Evolutionary conservation across 2,888 invertebrate genomes (phyloP), one percentile per base, ranked within the genome.

Genomic region (Agrotis clavis): DNA sequence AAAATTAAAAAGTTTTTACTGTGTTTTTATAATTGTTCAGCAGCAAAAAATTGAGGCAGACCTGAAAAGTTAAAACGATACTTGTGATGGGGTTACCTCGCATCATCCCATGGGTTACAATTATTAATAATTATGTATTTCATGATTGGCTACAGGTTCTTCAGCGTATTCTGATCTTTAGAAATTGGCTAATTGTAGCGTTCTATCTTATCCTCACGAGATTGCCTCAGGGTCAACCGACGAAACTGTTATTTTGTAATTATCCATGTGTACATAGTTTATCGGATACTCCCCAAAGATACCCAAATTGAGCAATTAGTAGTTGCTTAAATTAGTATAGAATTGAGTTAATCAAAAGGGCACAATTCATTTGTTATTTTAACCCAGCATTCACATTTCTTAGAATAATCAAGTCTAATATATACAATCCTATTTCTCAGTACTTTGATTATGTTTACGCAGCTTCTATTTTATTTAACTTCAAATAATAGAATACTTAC

Each of bases 201-300:
- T 64, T 70, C 41, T 41, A 48, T 35, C 30, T 59, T 62, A 13
- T 48, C 72, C 78, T 62, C 72, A 35, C 9, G 62, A 61, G 59
- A 67, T 50, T 54, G 11, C 72, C 59, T 50, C 19, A 14, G 66
- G 30, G 62, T 53, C 54, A 61, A 5, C 56, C 45, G 11, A 30
- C 30, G n/a, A 50, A 75, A 56, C 61, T 59, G 72, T 71, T 79
- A 63, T 77, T 68, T 63, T 68, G 65, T 77, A 68, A 66, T 81
- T 66, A 71, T 70, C 51, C 71, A 68, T 51, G 51, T 77, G 59
- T 54, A 65, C 50, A 48, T 59, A 66, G 62, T 71, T 80, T 62
- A 67, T 59, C 47, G 51, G 4, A 54, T 18, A 67, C 13, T 75
- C 75, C 75, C 80, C 18, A 63, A 56, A 72, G 77, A 66, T 51